Conservation (phyloP, 2,888 invertebrate species). For the Amblyjoppa proteus region DNA sequence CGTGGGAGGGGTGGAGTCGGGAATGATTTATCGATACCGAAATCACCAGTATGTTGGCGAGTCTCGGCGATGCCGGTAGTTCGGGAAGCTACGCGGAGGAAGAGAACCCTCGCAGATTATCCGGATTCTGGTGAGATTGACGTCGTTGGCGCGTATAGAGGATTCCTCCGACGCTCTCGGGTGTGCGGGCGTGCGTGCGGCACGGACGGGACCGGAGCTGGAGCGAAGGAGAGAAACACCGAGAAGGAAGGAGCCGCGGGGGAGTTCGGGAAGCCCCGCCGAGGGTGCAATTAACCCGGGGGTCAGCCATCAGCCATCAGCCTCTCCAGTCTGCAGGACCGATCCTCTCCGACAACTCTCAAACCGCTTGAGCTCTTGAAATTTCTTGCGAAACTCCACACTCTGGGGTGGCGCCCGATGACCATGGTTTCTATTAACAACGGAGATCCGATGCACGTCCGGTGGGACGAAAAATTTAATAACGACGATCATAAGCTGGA, state of each 20-base stretch:
- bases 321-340: constrained; percentile 47
- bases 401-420: too few relatives aligned
- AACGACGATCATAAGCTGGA: too few relatives aligned
- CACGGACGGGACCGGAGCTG: constrained; percentile 1
- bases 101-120: constrained; percentile 40
- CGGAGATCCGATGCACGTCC: too few relatives aligned
- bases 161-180: constrained; percentile 30
- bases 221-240: constrained; percentile 32
- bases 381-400: constrained; percentile 14
- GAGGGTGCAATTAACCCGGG: constrained; percentile 79
- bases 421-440: too few relatives aligned
- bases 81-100: constrained; percentile 32
- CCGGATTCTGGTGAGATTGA: constrained; percentile 62
- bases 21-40: constrained; percentile 66
- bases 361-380: neutral
- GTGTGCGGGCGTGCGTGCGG: constrained; percentile 61
- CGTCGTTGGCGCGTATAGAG: constrained; percentile 32
- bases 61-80: constrained; percentile 41
- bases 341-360: neutral
- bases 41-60: constrained; percentile 54
- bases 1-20: constrained; percentile 42
- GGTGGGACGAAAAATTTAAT: too few relatives aligned
- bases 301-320: constrained; percentile 71
- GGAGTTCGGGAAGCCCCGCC: constrained; percentile 71
- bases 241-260: constrained; percentile 42